A percentile compares a stretch with the other conserved stretches of the same genome.
These are phyloP conservation scores for Pseudomyrmex sp. DNA, from an alignment of 1,140 invertebrate species.

Conservation along the genomic window DNA sequence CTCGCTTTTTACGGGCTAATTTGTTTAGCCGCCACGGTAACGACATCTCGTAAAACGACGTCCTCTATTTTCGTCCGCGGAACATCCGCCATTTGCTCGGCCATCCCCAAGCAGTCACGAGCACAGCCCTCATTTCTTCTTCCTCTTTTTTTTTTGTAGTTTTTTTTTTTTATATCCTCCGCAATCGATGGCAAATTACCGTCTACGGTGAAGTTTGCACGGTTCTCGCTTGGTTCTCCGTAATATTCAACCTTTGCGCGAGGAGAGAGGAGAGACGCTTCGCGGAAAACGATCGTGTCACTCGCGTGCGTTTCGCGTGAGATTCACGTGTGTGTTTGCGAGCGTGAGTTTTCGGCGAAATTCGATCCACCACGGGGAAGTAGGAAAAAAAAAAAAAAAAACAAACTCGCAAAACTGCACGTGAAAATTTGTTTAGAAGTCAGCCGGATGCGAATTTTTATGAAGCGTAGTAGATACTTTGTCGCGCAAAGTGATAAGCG, in stretches of 20 bases:
- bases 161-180: slow-evolving; percentile 18
- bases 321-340: not conserved
- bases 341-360: slow-evolving; percentile 42
- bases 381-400: not conserved
- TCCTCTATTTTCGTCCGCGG: slow-evolving; percentile 67
- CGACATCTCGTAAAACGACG: slow-evolving; percentile 76
- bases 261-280: not conserved
- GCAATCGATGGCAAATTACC: slow-evolving; percentile 50
- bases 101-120: slow-evolving; percentile 16
- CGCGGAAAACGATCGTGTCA: slow-evolving; percentile 55
- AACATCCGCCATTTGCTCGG: slow-evolving; percentile 38
- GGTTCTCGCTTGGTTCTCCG: slow-evolving; percentile 9
- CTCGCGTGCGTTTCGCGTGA: slow-evolving; percentile 14
- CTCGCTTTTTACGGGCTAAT: slow-evolving; percentile 76
- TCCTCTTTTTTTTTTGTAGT: not conserved
- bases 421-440: slow-evolving; percentile 25
- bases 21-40: slow-evolving; percentile 77
- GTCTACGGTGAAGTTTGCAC: slow-evolving; percentile 1
- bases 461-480: slow-evolving; percentile 29
- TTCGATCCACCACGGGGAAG: not conserved
- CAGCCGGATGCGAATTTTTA: slow-evolving; percentile 35
- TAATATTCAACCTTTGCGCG: slow-evolving; percentile 1
- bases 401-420: not conserved
- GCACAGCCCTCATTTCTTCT: not conserved
- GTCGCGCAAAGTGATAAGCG: slow-evolving; percentile 39